phyloP scores from a whole-genome alignment of 2,113 vertebrate genomes.

The Hemiprocne comata region DNA sequence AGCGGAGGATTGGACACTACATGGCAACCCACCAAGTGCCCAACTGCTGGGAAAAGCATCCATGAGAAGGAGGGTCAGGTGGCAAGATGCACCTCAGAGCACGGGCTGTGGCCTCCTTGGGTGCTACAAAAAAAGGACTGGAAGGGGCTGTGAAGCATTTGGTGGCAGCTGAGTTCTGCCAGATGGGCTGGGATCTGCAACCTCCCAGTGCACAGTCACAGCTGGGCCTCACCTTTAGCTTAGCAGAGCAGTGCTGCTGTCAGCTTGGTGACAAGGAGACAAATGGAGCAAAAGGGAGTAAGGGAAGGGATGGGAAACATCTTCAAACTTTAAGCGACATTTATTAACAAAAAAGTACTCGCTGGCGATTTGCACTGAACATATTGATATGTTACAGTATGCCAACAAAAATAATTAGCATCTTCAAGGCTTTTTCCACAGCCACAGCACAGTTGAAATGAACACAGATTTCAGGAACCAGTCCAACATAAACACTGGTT shows the following conservation, averaged over 20 bases:
- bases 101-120: background rate
- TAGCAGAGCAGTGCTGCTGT: background rate
- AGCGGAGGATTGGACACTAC: background rate
- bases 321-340: background rate
- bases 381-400: constrained; percentile 20
- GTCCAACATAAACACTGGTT: constrained; percentile 42
- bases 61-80: background rate
- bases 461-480: constrained; percentile 44
- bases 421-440: constrained; percentile 52
- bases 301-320: background rate
- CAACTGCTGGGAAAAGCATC: background rate
- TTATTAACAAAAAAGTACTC: background rate
- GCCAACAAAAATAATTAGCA: constrained; percentile 61
- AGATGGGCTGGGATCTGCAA: background rate
- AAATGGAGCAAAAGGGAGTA: background rate
- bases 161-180: background rate
- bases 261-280: background rate
- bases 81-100: background rate
- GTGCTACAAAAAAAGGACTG: background rate
- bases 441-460: constrained; percentile 31
- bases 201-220: background rate
- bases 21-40: background rate
- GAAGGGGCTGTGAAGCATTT: background rate
- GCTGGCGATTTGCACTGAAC: constrained; percentile 1
- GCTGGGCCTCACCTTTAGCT: background rate